These are phyloP conservation scores for Corythoichthys haematopterus DNA, from an alignment of 2,113 vertebrate species.

Conservation along the genomic window DNA sequence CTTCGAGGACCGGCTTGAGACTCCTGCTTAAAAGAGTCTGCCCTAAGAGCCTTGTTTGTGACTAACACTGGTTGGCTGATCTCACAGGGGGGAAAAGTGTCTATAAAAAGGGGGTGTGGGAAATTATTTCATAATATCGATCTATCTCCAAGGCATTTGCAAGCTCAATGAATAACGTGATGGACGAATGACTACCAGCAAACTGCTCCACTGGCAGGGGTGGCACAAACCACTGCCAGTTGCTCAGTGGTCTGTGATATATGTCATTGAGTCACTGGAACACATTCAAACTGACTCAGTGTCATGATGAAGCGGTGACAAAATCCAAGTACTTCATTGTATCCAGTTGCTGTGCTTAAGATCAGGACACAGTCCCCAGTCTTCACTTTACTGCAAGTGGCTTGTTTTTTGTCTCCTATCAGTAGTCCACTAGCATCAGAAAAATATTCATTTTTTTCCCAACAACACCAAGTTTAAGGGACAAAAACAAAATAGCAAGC, in stretches of 20 bases:
- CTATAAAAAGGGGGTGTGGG: no score
- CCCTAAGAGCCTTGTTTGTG: no score
- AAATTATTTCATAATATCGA: no score
- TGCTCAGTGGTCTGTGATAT: not conserved
- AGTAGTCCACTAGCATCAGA: not conserved
- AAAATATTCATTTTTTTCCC: not conserved
- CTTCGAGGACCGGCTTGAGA: no score
- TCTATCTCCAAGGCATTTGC: no score
- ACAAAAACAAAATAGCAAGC: no score
- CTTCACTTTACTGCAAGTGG: not conserved
- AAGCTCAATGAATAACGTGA: not conserved
- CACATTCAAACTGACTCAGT: not conserved
- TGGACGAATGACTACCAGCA: not conserved
- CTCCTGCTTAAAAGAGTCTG: no score
- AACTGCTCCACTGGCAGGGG: not conserved
- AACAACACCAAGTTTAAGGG: not conserved
- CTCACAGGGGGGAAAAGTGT: no score
- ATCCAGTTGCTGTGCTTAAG: not conserved
- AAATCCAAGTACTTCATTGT: not conserved
- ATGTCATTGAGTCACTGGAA: not conserved
- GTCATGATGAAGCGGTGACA: not conserved
- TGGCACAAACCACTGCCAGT: not conserved
- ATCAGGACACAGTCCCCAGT: not conserved
- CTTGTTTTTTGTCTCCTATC: not conserved
- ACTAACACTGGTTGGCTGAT: no score